Evolutionary conservation across 2,113 vertebrate species (phyloP).

Genomic region (Hepsetus odoe): DNA sequence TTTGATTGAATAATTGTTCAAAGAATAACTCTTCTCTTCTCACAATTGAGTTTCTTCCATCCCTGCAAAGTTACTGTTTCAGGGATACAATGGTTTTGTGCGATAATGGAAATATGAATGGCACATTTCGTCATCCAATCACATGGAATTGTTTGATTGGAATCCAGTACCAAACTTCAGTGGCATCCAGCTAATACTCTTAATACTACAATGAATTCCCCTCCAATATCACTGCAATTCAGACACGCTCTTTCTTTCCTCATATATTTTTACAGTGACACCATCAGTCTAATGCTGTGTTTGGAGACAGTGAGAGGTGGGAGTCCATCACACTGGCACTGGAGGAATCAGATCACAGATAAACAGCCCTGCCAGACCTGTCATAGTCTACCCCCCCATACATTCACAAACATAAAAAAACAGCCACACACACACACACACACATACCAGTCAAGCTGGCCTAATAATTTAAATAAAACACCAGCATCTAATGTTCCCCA

Average conservation of each 20-base stretch:
- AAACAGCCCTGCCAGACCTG: slow-evolving; percentile 34
- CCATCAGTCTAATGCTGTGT: slow-evolving; percentile 52
- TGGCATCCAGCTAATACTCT: not conserved
- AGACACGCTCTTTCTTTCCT: slow-evolving; percentile 17
- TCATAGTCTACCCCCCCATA: slow-evolving; percentile 43
- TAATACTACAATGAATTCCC: not conserved
- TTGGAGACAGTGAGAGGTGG: slow-evolving; percentile 32
- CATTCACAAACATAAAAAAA: not conserved
- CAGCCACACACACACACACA: slow-evolving; percentile 27
- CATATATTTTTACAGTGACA: slow-evolving; percentile 42
- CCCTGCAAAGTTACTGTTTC: not conserved
- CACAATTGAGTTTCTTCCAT: no score
- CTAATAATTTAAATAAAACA: slow-evolving; percentile 73
- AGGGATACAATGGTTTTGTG: not conserved
- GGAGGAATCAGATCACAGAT: slow-evolving; percentile 45
- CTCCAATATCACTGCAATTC: not conserved
- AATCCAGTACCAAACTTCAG: not conserved
- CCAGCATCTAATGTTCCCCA: slow-evolving; percentile 69
- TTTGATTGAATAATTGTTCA: no score
- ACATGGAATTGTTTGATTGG: not conserved
- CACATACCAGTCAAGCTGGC: slow-evolving; percentile 67
- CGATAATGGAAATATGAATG: no score
- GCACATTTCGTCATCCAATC: not conserved
- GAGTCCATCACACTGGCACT: slow-evolving; percentile 33
- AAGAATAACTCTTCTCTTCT: no score